phyloP scores from a whole-genome alignment of 2,888 invertebrate species.

The Rhorus exstirpatorius region DNA sequence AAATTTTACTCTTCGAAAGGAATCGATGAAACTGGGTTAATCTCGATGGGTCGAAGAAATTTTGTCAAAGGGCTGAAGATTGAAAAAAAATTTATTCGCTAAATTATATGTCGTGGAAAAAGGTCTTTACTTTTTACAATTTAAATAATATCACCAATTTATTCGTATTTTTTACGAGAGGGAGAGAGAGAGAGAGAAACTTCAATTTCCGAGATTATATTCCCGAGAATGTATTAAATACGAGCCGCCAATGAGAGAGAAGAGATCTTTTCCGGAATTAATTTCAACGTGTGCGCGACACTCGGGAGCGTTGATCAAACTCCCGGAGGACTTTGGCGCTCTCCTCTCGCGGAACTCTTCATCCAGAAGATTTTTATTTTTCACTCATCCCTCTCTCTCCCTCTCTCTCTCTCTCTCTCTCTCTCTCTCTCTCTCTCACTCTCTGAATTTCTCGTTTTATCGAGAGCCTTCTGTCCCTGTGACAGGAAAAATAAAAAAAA shows the following conservation, averaged over 20 bases:
- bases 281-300: constrained; percentile 47
- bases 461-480: constrained; percentile 32
- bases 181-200: constrained; percentile 8
- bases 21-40: constrained; percentile 30
- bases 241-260: constrained; percentile 42
- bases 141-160: constrained; percentile 26
- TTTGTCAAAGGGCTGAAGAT: neutral
- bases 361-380: constrained; percentile 11
- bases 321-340: constrained; percentile 36
- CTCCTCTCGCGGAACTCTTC: constrained; percentile 34
- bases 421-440: too few species aligned
- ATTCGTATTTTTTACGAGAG: neutral
- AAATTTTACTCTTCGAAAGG: neutral
- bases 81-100: neutral
- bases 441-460: constrained; percentile 1
- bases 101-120: neutral
- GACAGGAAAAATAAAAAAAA: neutral
- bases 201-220: constrained; percentile 48
- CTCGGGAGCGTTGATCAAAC: constrained; percentile 50
- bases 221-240: constrained; percentile 38
- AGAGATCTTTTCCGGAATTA: constrained; percentile 59
- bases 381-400: too few species aligned
- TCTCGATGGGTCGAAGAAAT: neutral
- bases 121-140: neutral
- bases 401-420: too few species aligned